phyloP scores from a whole-genome alignment of 2,113 vertebrate species.

The Desmodus rotundus region DNA sequence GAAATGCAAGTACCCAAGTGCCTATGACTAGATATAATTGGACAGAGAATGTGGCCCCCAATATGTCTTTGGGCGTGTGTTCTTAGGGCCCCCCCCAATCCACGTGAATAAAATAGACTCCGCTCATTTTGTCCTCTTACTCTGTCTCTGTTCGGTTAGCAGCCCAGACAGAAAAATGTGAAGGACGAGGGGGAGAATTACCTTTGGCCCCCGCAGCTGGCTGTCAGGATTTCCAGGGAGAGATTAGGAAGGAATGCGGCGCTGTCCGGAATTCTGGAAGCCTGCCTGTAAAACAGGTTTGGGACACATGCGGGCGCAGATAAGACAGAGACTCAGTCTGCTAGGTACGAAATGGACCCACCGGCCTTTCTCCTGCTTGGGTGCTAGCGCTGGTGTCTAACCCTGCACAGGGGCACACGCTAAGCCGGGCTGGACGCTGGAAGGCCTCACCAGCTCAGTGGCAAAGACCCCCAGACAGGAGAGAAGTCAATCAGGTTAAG shows the following conservation, averaged over 20 bases:
- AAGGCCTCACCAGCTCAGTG: too few species aligned
- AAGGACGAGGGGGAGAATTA: neutral
- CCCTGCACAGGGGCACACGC: fast-evolving
- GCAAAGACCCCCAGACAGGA: too few species aligned
- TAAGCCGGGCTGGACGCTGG: neutral
- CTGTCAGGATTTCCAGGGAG: neutral
- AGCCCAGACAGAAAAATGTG: neutral
- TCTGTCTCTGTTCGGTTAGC: fast-evolving
- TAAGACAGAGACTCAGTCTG: neutral
- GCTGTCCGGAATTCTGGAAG: neutral
- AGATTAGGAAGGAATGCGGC: neutral
- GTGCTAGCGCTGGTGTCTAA: too few species aligned
- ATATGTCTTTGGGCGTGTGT: neutral
- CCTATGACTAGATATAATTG: neutral
- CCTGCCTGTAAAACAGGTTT: neutral
- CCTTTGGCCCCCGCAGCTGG: neutral
- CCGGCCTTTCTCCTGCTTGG: neutral
- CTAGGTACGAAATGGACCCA: fast-evolving
- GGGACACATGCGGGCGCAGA: neutral
- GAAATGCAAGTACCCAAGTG: too few species aligned
- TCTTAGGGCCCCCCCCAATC: neutral
- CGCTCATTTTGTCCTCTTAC: fast-evolving
- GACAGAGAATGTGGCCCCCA: too few species aligned
- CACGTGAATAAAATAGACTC: neutral
- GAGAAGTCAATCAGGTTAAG: too few species aligned